phyloP scores from a whole-genome alignment of 2,113 vertebrate genomes.

The Pterocles burchelli region DNA sequence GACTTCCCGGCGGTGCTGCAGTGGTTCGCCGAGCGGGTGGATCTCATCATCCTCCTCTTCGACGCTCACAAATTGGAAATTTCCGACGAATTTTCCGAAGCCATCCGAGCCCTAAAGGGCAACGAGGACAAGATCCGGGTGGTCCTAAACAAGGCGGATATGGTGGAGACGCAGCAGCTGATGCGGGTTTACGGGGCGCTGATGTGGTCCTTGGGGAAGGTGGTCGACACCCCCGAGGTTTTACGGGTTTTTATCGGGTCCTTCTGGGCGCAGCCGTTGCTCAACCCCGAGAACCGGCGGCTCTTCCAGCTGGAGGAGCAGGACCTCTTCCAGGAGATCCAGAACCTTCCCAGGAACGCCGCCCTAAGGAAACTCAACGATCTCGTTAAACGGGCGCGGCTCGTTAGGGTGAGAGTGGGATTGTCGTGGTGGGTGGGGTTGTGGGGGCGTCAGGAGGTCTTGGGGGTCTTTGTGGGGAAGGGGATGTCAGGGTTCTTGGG shows the following conservation, averaged over 20 bases:
- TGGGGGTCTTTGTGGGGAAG: not conserved
- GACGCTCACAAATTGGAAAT: slow-evolving; percentile 96
- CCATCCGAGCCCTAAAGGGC: slow-evolving; percentile 87
- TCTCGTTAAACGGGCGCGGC: slow-evolving; percentile 88
- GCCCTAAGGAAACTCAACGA: slow-evolving; percentile 92
- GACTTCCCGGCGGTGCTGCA: slow-evolving; percentile 91
- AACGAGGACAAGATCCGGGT: slow-evolving; percentile 95
- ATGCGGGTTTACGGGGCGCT: slow-evolving; percentile 94
- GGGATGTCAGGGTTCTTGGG: not conserved
- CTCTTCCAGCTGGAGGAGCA: slow-evolving; percentile 93
- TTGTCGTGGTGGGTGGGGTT: no score
- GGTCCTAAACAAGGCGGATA: slow-evolving; percentile 94
- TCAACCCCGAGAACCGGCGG: slow-evolving; percentile 85
- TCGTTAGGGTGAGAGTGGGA: slow-evolving; percentile 80
- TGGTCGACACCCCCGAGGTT: slow-evolving; percentile 91
- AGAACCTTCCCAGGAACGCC: slow-evolving; percentile 89
- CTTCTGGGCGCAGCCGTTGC: slow-evolving; percentile 92
- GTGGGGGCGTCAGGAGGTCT: not conserved
- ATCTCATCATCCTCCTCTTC: slow-evolving; percentile 91
- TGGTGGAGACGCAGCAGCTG: slow-evolving; percentile 94
- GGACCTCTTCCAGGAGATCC: slow-evolving; percentile 90
- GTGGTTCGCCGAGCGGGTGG: slow-evolving; percentile 93
- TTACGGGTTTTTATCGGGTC: slow-evolving; percentile 93
- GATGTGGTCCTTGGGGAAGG: slow-evolving; percentile 95
- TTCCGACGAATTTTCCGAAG: slow-evolving; percentile 92